Percentiles rank a stretch among this genome's conserved stretches.
Evolutionary conservation across 1,140 invertebrate genomes (phyloP).

Genomic region (Homalodisca vitripennis): DNA sequence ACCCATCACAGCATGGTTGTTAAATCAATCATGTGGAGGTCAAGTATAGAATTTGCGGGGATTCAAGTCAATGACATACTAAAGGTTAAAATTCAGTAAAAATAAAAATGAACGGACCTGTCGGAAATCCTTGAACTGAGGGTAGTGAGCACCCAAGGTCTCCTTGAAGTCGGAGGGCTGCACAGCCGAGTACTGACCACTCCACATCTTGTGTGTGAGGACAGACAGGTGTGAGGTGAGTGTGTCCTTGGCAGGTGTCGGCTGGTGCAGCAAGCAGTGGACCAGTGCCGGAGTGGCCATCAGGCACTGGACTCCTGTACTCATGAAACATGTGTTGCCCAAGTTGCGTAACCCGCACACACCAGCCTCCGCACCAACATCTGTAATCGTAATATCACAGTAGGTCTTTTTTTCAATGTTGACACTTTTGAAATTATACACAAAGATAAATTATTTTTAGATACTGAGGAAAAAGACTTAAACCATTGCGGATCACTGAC

Average conservation of each 20-base stretch:
- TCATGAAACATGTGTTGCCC: slow-evolving; percentile 74
- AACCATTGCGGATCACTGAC: too few species aligned
- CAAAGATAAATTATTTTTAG: too few species aligned
- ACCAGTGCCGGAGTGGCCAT: slow-evolving; percentile 56
- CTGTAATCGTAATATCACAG: slow-evolving; percentile 29
- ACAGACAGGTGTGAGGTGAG: slow-evolving; percentile 56
- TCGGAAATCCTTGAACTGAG: slow-evolving; percentile 64
- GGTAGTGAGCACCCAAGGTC: slow-evolving; percentile 59
- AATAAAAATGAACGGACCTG: slow-evolving; percentile 50
- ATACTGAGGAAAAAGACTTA: too few species aligned
- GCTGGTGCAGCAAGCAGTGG: slow-evolving; percentile 54
- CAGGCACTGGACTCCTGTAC: slow-evolving; percentile 65
- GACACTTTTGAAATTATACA: too few species aligned
- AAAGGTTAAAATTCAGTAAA: neutral
- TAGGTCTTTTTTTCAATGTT: too few species aligned
- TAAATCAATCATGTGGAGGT: neutral
- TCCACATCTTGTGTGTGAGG: slow-evolving; percentile 63
- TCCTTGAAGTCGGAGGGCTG: slow-evolving; percentile 62
- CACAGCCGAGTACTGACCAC: slow-evolving; percentile 57
- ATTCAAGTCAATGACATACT: too few species aligned
- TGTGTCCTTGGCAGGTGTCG: slow-evolving; percentile 46
- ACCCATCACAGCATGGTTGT: too few species aligned
- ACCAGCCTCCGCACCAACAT: slow-evolving; percentile 48
- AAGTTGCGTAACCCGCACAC: slow-evolving; percentile 65
- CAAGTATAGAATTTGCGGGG: too few species aligned